phyloP scores from a whole-genome alignment of 2,797 vertebrate genomes.

The Enteromius radiatus region DNA sequence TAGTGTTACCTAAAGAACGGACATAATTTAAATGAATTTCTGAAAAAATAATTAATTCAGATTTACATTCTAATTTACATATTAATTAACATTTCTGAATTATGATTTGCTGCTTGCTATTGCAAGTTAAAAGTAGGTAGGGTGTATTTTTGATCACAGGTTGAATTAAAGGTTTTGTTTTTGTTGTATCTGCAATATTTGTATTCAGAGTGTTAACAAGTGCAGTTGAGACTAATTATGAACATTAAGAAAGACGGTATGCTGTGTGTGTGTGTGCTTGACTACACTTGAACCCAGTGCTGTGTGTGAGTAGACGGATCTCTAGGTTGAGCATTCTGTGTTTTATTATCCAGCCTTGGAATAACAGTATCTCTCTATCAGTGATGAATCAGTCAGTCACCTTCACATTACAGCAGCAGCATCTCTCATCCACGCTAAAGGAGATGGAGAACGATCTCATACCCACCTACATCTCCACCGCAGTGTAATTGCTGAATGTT shows the following conservation, averaged over 20 bases:
- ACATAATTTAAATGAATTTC: background rate
- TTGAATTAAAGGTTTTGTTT: background rate
- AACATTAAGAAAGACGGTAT: background rate
- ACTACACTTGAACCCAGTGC: background rate
- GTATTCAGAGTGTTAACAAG: background rate
- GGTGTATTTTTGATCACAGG: too few relatives aligned
- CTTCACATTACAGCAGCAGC: constrained; percentile 2
- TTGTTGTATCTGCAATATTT: too few relatives aligned
- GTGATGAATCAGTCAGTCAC: constrained; percentile 4
- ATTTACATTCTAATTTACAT: background rate
- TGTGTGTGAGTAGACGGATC: background rate
- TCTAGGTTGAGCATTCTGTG: background rate
- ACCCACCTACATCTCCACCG: constrained; percentile 59
- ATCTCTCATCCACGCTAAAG: constrained; percentile 37
- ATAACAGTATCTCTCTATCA: constrained; percentile 2
- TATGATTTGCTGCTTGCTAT: background rate
- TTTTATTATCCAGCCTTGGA: background rate
- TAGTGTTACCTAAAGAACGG: background rate
- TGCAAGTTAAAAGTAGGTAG: background rate
- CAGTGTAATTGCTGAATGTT: constrained; percentile 69
- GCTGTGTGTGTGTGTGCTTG: background rate
- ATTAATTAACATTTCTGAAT: background rate
- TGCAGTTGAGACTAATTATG: background rate
- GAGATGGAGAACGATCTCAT: constrained; percentile 55
- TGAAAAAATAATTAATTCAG: too few relatives aligned